Evolutionary conservation across 2,888 invertebrate species (phyloP).

Genomic region (Nebria brevicollis): DNA sequence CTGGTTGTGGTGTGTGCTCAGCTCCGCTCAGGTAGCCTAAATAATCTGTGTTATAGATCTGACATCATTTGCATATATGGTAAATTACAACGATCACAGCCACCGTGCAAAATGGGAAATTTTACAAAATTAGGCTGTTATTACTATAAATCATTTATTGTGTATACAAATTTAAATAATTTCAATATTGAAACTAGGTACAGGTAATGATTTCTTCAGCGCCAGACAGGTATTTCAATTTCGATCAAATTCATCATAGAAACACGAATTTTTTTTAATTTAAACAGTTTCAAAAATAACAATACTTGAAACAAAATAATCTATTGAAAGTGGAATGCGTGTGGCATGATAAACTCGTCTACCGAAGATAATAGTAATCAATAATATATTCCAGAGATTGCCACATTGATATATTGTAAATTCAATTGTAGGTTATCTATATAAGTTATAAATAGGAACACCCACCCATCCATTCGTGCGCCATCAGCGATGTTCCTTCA

Average conservation of each 20-base stretch:
- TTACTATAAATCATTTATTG: not conserved
- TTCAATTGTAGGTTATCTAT: not conserved
- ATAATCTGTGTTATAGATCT: constrained; percentile 40
- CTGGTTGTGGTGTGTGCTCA: too few relatives aligned
- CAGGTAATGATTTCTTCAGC: too few relatives aligned
- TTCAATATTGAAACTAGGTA: too few relatives aligned
- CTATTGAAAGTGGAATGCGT: not conserved
- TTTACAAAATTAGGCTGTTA: not conserved
- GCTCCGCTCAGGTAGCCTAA: constrained; percentile 30
- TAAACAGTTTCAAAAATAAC: not conserved
- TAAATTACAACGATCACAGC: not conserved
- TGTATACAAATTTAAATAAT: not conserved
- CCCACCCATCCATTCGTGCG: not conserved
- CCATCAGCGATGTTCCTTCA: not conserved
- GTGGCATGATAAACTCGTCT: not conserved
- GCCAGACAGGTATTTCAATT: too few relatives aligned
- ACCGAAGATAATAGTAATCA: not conserved
- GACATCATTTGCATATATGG: constrained; percentile 34
- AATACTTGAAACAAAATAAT: not conserved
- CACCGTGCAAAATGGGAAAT: constrained; percentile 1
- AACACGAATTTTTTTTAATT: too few relatives aligned
- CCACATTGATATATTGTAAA: not conserved
- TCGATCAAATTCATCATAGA: too few relatives aligned
- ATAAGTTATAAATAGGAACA: not conserved
- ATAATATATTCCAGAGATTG: not conserved